A percentile compares a stretch with the other conserved stretches of the same genome.
These are phyloP conservation scores for Lamellibrachia columna DNA, from an alignment of 2,888 invertebrate genomes.

Conservation along the genomic window DNA sequence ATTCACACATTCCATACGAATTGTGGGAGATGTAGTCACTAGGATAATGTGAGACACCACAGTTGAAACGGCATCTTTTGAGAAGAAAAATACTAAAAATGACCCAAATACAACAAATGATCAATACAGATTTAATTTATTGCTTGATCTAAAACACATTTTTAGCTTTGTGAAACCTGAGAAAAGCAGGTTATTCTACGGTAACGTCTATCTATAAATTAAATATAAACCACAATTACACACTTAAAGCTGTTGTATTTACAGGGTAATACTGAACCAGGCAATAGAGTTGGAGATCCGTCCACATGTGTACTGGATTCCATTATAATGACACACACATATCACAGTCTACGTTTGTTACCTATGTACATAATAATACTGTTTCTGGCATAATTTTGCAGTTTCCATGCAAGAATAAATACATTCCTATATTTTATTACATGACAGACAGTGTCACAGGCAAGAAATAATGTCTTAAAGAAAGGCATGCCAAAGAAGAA, in stretches of 20 bases:
- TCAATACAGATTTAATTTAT: not conserved
- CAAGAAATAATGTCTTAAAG: not conserved
- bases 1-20: too few species aligned
- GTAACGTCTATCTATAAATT: not conserved
- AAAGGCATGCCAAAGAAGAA: not conserved
- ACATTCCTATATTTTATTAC: not conserved
- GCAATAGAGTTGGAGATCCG: slow-evolving; percentile 2
- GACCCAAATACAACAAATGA: not conserved
- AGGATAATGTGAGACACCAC: not conserved
- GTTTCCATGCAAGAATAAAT: not conserved
- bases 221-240: not conserved
- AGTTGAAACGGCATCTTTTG: not conserved
- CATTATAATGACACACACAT: not conserved
- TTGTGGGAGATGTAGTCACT: too few species aligned
- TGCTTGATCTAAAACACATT: not conserved
- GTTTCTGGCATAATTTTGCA: slow-evolving; percentile 1
- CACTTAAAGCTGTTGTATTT: slow-evolving; percentile 1
- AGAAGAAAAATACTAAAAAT: not conserved
- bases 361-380: not conserved
- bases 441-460: not conserved
- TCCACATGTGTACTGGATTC: not conserved
- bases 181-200: not conserved
- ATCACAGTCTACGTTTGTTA: not conserved
- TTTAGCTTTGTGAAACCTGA: not conserved
- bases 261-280: slow-evolving; percentile 12